These are phyloP conservation scores for Venustoraphidia nigricollis DNA, from an alignment of 2,888 invertebrate genomes.

Conservation along the genomic window DNA sequence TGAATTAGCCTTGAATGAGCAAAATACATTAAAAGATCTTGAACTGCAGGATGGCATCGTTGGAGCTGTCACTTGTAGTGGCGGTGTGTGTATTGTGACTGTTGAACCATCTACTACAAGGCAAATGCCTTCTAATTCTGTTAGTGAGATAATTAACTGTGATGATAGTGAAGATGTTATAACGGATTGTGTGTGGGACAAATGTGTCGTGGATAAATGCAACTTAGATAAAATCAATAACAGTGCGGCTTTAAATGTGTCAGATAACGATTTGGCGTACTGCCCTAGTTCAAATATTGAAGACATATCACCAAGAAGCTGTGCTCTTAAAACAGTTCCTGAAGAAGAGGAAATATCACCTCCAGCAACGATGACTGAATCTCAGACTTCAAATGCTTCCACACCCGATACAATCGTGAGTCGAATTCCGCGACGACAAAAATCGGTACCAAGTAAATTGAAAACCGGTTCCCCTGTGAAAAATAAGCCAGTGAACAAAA, in stretches of 20 bases:
- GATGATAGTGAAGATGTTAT: too few species aligned
- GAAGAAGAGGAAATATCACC: constrained; percentile 38
- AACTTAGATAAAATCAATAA: too few species aligned
- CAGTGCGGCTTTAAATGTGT: too few species aligned
- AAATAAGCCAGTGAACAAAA: neutral
- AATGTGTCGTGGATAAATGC: too few species aligned
- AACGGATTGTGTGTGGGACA: too few species aligned
- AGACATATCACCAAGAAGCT: too few species aligned
- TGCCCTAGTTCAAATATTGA: too few species aligned
- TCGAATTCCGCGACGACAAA: constrained; percentile 30
- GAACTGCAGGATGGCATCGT: constrained; percentile 15
- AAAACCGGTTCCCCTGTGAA: constrained; percentile 11
- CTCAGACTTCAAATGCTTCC: constrained; percentile 48
- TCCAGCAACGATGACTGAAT: constrained; percentile 46
- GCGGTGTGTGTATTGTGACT: constrained; percentile 12
- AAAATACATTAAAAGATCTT: constrained; percentile 12
- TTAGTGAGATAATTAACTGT: too few species aligned
- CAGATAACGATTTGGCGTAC: too few species aligned
- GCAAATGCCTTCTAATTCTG: too few species aligned
- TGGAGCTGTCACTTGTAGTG: constrained; percentile 18
- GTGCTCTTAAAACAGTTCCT: constrained; percentile 31
- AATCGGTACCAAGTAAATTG: constrained; percentile 17
- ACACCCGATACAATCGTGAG: constrained; percentile 58
- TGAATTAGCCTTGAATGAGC: constrained; percentile 22
- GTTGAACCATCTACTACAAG: too few species aligned